Evolutionary conservation across 2,888 invertebrate species (phyloP).

Genomic region (Agonopterix alstromeriana): DNA sequence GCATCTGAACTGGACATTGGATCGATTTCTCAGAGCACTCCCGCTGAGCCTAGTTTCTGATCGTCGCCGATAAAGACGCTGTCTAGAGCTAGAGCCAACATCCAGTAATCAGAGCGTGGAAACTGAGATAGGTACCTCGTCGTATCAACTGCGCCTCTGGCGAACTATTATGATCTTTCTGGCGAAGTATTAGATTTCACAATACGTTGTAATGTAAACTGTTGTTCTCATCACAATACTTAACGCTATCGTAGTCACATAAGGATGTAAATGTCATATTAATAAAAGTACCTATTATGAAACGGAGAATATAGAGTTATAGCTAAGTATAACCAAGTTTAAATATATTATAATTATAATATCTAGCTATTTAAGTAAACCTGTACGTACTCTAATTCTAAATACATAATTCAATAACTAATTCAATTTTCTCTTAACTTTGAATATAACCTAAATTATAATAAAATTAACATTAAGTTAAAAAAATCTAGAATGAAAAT

Average conservation of each 20-base stretch:
- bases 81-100: constrained; percentile 76
- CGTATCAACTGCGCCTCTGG: constrained; percentile 28
- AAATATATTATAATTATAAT: no score
- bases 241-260: constrained; percentile 27
- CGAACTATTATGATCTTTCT: constrained; percentile 39
- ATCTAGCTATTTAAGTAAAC: no score
- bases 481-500: no score
- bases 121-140: constrained; percentile 57
- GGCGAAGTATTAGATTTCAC: constrained; percentile 15
- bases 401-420: no score
- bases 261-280: constrained; percentile 35
- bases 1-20: background rate
- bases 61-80: constrained; percentile 69
- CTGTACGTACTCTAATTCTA: no score
- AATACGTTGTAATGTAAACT: background rate
- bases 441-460: no score
- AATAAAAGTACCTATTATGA: background rate
- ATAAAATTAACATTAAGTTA: no score
- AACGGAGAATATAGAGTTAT: no score
- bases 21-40: constrained; percentile 44
- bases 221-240: constrained; percentile 19
- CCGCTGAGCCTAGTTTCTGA: constrained; percentile 52
- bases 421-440: no score
- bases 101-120: constrained; percentile 77
- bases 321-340: no score